phyloP scores from a whole-genome alignment of 2,797 vertebrate species.

The Neopelma chrysocephalum region DNA sequence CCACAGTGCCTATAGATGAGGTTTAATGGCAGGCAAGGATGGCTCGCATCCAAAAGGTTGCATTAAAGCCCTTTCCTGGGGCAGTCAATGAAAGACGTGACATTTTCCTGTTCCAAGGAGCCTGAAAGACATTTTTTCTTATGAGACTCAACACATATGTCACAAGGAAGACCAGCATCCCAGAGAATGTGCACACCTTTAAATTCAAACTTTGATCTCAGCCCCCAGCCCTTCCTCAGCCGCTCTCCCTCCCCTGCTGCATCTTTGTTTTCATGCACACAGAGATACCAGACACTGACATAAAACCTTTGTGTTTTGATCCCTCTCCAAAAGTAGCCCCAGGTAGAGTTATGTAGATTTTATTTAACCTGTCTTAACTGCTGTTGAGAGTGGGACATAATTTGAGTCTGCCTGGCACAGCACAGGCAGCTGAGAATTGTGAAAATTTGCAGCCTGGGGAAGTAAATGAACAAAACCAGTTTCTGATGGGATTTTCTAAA shows the following conservation, averaged over 20 bases:
- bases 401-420: neutral
- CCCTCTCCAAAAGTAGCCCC: neutral
- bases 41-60: neutral
- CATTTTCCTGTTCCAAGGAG: neutral
- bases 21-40: neutral
- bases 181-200: neutral
- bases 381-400: neutral
- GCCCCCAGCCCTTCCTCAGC: neutral
- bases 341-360: neutral
- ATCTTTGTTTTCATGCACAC: neutral
- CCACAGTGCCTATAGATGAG: neutral
- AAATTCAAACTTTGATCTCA: neutral
- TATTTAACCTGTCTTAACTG: neutral
- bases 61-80: neutral
- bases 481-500: neutral
- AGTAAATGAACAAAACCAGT: neutral
- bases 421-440: neutral
- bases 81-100: neutral
- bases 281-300: neutral
- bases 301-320: neutral
- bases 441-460: neutral
- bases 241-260: neutral
- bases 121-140: neutral
- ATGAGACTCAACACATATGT: fast-evolving
- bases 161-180: neutral